phyloP scores from a whole-genome alignment of 2,797 vertebrate genomes.

The Eidolon dupreanum region DNA sequence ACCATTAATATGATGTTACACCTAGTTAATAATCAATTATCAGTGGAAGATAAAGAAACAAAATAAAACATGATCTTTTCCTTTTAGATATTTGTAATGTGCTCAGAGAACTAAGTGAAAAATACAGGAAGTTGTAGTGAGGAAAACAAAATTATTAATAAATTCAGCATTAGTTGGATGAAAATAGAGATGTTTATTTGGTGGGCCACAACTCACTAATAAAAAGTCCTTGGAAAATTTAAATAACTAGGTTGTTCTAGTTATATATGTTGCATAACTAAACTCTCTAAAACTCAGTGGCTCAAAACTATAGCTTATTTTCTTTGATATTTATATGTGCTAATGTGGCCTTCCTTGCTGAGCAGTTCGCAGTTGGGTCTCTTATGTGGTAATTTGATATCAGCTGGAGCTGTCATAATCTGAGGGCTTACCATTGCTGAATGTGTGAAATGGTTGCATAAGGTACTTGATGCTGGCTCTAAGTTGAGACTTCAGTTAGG shows the following conservation, averaged over 20 bases:
- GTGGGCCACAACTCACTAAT: not conserved
- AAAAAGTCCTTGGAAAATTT: not conserved
- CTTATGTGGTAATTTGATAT: not conserved
- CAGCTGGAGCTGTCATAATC: not conserved
- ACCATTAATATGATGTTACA: not conserved
- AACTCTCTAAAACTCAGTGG: not conserved
- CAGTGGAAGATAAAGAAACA: not conserved
- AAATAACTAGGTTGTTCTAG: not conserved
- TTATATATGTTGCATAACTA: not conserved
- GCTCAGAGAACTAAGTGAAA: not conserved
- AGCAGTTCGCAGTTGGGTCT: not conserved
- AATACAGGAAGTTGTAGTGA: not conserved
- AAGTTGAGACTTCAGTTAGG: not conserved
- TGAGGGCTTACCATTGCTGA: not conserved
- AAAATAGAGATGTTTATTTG: not conserved
- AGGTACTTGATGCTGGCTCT: not conserved
- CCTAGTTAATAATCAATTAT: not conserved
- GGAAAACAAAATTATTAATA: not conserved
- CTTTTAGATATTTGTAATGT: not conserved
- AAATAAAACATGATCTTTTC: not conserved
- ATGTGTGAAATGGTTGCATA: not conserved
- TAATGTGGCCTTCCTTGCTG: not conserved
- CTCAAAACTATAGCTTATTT: not conserved
- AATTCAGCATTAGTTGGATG: not conserved
- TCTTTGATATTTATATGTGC: not conserved